These are phyloP conservation scores for Dipodomys ordii DNA, from an alignment of 2,113 vertebrate genomes.

Conservation along the genomic window DNA sequence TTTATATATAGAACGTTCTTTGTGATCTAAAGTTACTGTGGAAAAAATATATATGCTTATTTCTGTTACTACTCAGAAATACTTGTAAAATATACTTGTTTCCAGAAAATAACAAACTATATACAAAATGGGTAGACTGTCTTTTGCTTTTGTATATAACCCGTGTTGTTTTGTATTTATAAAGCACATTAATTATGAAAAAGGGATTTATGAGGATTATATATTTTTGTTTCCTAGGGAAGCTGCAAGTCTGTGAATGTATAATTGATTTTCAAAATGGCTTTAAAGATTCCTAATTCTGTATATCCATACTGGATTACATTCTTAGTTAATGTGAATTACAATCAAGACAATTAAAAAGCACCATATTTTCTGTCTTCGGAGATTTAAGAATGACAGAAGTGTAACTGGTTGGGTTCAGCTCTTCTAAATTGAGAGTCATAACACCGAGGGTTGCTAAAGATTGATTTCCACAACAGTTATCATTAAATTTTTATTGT, in stretches of 20 bases:
- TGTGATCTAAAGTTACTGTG: not conserved
- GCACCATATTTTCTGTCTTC: slow-evolving; percentile 37
- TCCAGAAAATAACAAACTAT: not conserved
- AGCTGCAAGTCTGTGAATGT: not conserved
- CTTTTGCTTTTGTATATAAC: not conserved
- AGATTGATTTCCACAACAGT: slow-evolving; percentile 25
- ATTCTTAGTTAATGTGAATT: slow-evolving; percentile 51
- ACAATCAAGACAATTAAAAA: slow-evolving; percentile 29
- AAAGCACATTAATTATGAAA: slow-evolving; percentile 22
- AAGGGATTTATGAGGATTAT: not conserved
- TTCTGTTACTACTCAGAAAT: not conserved
- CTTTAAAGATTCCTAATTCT: not conserved
- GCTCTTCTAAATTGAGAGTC: not conserved
- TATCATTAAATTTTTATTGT: slow-evolving; percentile 34
- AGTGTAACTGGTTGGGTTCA: not conserved
- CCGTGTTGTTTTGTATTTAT: not conserved
- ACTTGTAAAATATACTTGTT: not conserved
- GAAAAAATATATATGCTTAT: not conserved
- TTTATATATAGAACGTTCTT: not conserved
- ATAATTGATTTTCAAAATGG: not conserved
- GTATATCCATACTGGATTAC: not conserved
- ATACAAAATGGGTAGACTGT: not conserved
- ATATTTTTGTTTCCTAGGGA: not conserved
- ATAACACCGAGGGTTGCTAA: not conserved
- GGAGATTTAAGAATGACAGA: not conserved